Evolutionary conservation across 35 echinoderm and acorn worm species (phyloP).

Genomic region (Strongylocentrotus purpuratus): DNA sequence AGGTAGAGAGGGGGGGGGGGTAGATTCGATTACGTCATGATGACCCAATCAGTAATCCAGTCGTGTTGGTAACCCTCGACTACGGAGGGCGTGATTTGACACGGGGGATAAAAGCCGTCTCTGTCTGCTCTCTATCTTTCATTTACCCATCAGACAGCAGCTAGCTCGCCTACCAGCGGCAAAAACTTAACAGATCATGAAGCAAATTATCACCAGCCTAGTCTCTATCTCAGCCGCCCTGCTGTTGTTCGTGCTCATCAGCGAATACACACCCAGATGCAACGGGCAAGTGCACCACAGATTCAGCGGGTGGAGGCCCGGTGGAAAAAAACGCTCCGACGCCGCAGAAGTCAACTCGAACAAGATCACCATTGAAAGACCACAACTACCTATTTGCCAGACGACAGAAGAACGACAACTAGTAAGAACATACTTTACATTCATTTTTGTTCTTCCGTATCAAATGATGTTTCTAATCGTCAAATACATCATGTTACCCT

Average conservation of each 20-base stretch:
- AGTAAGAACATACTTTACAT: background rate
- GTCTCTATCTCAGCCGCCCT: conserved; percentile 31
- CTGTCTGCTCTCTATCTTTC: background rate
- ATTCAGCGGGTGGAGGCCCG: conserved; percentile 46
- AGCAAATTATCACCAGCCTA: conserved; percentile 17
- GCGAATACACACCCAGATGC: background rate
- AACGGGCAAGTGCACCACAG: conserved; percentile 42
- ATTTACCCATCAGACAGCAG: background rate
- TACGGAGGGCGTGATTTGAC: background rate
- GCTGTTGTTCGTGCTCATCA: conserved; percentile 9
- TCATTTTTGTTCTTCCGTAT: background rate
- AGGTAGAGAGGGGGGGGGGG: background rate
- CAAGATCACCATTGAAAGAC: conserved; percentile 28
- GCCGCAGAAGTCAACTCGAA: background rate
- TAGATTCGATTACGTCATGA: background rate
- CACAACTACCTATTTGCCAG: conserved; percentile 27
- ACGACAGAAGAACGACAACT: background rate
- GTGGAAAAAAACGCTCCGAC: conserved; percentile 34
- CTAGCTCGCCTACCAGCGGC: background rate
- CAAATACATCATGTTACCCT: background rate
- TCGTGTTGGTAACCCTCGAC: background rate
- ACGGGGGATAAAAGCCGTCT: background rate
- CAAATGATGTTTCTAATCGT: background rate
- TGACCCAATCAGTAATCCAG: background rate
- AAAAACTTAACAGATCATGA: background rate